Evolutionary conservation across 2,113 vertebrate genomes (phyloP).

Genomic region (Bothrops jararaca): DNA sequence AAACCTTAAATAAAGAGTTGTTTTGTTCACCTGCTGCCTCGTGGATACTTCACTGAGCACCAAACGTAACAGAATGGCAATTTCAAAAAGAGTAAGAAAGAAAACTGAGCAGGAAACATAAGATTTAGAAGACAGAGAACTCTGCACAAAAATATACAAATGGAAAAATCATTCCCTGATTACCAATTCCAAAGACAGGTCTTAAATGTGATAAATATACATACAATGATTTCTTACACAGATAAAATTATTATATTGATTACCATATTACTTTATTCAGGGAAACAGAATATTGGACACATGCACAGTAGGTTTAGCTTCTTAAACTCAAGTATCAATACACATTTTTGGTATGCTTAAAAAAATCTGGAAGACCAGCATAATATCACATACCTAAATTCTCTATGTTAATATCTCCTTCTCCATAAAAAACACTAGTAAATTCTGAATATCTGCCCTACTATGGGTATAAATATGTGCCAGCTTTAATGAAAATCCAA

Average conservation of each 20-base stretch:
- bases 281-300: neutral
- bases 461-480: slow-evolving; percentile 33
- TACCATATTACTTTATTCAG: neutral
- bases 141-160: neutral
- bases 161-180: neutral
- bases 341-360: slow-evolving; percentile 20
- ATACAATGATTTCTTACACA: slow-evolving; percentile 1
- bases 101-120: neutral
- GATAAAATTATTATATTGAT: neutral
- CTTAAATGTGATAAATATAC: neutral
- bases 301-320: neutral
- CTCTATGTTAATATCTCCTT: neutral
- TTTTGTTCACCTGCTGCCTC: no score
- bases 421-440: slow-evolving; percentile 8
- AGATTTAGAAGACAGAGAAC: slow-evolving; percentile 13
- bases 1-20: no score
- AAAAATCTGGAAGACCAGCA: neutral
- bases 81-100: slow-evolving; percentile 5
- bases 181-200: no score
- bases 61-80: no score
- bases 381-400: slow-evolving; percentile 22
- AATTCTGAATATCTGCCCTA: slow-evolving; percentile 23
- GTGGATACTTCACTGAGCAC: no score
- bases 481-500: slow-evolving; percentile 33
- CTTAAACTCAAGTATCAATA: slow-evolving; percentile 5